These are phyloP conservation scores for Caenorhabditis tropicalis DNA, from an alignment of 1,140 invertebrate species.

Conservation along the genomic window DNA sequence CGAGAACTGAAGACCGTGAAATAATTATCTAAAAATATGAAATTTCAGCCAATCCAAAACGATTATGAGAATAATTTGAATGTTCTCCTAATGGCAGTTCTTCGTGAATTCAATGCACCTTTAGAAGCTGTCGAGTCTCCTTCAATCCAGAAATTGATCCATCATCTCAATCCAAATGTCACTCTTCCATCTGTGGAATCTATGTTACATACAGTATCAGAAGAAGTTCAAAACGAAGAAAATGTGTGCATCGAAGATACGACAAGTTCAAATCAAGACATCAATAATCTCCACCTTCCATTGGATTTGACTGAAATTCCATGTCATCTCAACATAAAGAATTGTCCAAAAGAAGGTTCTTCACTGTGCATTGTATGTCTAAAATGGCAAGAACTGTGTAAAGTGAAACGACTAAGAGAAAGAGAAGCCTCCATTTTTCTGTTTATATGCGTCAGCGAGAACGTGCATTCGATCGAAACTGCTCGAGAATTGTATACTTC, in stretches of 20 bases:
- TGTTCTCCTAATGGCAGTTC: not conserved
- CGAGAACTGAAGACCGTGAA: no score
- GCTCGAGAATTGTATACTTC: not conserved
- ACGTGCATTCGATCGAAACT: not conserved
- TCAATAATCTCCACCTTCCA: no score
- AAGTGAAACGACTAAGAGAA: not conserved
- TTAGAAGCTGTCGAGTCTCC: not conserved
- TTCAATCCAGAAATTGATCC: not conserved
- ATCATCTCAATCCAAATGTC: not conserved
- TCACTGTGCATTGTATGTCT: not conserved
- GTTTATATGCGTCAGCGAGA: not conserved
- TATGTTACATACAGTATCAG: not conserved
- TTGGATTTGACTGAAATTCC: not conserved
- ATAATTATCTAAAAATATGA: not conserved
- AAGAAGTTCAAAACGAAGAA: not conserved
- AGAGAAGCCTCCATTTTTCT: not conserved
- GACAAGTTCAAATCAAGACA: no score
- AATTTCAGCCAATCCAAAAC: not conserved
- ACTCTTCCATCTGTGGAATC: not conserved
- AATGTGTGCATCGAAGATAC: no score
- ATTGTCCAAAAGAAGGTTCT: not conserved
- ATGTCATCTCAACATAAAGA: not conserved
- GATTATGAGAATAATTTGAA: not conserved
- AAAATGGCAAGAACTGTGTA: not conserved
- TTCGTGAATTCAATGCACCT: not conserved